phyloP scores from a whole-genome alignment of 2,888 invertebrate species.

The Tetragnatha montana region DNA sequence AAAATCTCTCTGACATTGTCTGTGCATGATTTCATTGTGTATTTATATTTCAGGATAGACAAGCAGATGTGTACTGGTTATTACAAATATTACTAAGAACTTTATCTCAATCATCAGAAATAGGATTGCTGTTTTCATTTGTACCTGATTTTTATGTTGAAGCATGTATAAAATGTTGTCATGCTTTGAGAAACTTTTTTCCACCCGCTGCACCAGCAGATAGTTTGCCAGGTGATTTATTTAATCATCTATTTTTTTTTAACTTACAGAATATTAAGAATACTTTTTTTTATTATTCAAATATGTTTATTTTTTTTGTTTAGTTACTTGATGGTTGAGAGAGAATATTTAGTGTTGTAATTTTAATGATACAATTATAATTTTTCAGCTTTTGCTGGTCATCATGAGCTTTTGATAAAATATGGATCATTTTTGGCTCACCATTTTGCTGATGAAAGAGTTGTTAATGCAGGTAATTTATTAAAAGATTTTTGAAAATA shows the following conservation, averaged over 20 bases:
- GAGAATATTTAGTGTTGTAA: neutral
- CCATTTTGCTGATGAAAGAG: conserved; percentile 85
- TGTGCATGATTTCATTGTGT: neutral
- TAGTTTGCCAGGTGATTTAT: conserved; percentile 77
- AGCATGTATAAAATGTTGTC: conserved; percentile 81
- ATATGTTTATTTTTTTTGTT: neutral
- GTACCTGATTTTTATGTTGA: conserved; percentile 86
- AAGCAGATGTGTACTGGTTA: conserved; percentile 81
- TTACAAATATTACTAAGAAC: conserved; percentile 81
- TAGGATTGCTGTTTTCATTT: conserved; percentile 82
- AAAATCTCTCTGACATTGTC: neutral
- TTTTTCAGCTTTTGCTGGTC: conserved; percentile 71
- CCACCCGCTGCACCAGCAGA: conserved; percentile 80
- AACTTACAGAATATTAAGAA: neutral
- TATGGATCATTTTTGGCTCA: conserved; percentile 85
- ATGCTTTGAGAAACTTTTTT: conserved; percentile 82
- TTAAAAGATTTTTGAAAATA: neutral
- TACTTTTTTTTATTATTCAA: neutral
- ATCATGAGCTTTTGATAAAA: conserved; percentile 79
- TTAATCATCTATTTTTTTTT: neutral
- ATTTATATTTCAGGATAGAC: conserved; percentile 76
- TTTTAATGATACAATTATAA: conserved; percentile 8
- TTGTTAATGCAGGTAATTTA: conserved; percentile 79
- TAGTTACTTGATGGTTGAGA: neutral
- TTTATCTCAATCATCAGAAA: conserved; percentile 80